Conservation (phyloP, 2,797 vertebrate genomes). For the Sparus aurata region DNA sequence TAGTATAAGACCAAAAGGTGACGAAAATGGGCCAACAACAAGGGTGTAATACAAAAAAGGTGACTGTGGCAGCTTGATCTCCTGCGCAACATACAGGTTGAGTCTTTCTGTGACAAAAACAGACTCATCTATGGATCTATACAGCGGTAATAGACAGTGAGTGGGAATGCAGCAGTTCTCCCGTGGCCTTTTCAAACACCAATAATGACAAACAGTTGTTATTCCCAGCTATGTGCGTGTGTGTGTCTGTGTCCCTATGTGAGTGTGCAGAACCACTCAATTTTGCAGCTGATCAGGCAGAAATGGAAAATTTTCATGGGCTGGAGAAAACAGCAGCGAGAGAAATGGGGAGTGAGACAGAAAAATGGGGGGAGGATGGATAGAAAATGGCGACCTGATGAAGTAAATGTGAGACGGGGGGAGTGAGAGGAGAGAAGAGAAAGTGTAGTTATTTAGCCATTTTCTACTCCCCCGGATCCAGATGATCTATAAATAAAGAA, state of each 20-base stretch:
- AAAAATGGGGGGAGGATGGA: conserved; percentile 3
- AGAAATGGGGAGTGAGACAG: conserved; percentile 23
- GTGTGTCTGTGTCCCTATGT: conserved; percentile 2
- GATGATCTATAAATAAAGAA: conserved; percentile 39
- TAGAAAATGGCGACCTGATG: background rate
- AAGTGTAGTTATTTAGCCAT: conserved; percentile 48
- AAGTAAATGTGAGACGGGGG: background rate
- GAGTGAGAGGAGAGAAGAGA: conserved; percentile 9
- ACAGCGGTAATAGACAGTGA: conserved; percentile 41
- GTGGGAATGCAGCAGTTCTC: conserved; percentile 24
- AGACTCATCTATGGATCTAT: conserved; percentile 17
- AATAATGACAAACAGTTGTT: conserved; percentile 45
- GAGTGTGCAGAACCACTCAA: conserved; percentile 47
- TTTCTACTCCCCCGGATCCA: conserved; percentile 36
- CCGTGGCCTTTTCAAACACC: conserved; percentile 16
- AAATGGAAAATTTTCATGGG: conserved; percentile 66
- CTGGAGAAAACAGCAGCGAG: conserved; percentile 27
- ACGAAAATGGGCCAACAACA: conserved; percentile 3
- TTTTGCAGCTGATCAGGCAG: conserved; percentile 74
- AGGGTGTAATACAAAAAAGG: background rate
- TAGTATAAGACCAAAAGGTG: conserved; percentile 16
- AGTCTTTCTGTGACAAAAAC: conserved; percentile 23
- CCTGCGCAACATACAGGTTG: conserved; percentile 14
- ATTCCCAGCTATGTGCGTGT: conserved; percentile 2
- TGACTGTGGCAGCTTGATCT: background rate